Evolutionary conservation across 2,113 vertebrate genomes (phyloP), one percentile per base, ranked within the genome.

Genomic region (Spizaetus ornatus): DNA sequence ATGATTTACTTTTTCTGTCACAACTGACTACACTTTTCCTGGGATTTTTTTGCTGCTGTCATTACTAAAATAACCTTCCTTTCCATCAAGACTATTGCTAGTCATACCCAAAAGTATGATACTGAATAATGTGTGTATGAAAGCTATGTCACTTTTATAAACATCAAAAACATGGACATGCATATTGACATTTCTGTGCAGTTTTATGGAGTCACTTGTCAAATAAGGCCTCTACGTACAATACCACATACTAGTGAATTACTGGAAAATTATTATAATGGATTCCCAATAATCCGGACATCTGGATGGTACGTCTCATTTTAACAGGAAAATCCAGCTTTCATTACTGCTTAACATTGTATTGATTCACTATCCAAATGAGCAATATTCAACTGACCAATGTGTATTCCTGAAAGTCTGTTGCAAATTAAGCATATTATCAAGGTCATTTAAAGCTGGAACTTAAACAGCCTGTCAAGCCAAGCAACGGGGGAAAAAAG

Each of bases 121-220:
- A 97, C 89, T 96, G 52, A 53, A 53, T 31, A 53, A 53, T 31
- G 52, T 53, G 27, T 53, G 27, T 31, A 53, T 81, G 95, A 96
- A 96, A 96, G 88, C 92, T 96, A 96, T 96, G 93, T 88, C 94
- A 89, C 94, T 95, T 96, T 95, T 94, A 94, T 95, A 86, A 95
- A 97, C 95, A 97, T 94, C 96, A 96, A 95, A 96, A 97, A 94
- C 96, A 91, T 96, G 95, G 90, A 96, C 92, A 95, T 97, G 95
- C 96, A 97, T 93, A 95, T 85, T 88, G 93, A 96, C 85, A 93
- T 77, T 86, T 96, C 85, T 98, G 86, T 97, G 95, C 96, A 96
- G 95, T 94, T 97, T 91, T 79, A 96, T 83, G 93, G 90, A 90
- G 85, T 96, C 95, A 95, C 96, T 90, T 94, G 91, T 96, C 97